A percentile compares a stretch with the other conserved stretches of the same genome.
Evolutionary conservation across 2,888 invertebrate genomes (phyloP).

Genomic region (Aphodius sticticus): DNA sequence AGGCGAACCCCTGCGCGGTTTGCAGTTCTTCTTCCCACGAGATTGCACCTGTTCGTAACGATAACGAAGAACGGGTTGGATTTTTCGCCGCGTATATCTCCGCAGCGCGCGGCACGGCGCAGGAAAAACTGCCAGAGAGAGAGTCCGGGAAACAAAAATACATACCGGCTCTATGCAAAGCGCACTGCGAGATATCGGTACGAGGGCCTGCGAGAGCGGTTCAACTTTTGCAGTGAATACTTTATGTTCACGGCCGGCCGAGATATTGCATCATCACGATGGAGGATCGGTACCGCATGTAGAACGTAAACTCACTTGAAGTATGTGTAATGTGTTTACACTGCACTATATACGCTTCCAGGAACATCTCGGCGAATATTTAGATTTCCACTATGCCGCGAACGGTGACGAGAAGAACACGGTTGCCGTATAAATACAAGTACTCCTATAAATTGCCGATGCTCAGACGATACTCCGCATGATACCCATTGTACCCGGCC

Average conservation of each 20-base stretch:
- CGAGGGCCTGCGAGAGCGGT: neutral
- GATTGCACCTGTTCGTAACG: conserved; percentile 41
- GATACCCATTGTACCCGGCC: neutral
- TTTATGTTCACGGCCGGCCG: conserved; percentile 17
- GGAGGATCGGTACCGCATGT: conserved; percentile 18
- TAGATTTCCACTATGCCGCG: neutral
- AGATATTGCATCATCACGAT: conserved; percentile 24
- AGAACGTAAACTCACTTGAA: conserved; percentile 4
- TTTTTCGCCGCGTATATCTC: conserved; percentile 27
- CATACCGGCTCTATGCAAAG: conserved; percentile 6
- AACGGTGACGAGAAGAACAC: neutral
- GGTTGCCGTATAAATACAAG: neutral
- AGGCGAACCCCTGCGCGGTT: conserved; percentile 8
- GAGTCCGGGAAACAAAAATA: neutral
- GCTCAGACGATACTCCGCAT: neutral
- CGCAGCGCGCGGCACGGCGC: conserved; percentile 6
- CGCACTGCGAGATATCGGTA: conserved; percentile 12
- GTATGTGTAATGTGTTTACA: conserved; percentile 4
- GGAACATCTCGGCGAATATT: conserved; percentile 4
- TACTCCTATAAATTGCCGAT: neutral
- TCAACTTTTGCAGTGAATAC: conserved; percentile 12
- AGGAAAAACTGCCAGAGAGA: conserved; percentile 11
- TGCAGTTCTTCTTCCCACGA: conserved; percentile 39
- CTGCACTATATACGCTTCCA: conserved; percentile 4
- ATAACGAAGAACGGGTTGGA: conserved; percentile 40